phyloP scores from a whole-genome alignment of 2,888 invertebrate species.

The Cremastinae sp. region DNA sequence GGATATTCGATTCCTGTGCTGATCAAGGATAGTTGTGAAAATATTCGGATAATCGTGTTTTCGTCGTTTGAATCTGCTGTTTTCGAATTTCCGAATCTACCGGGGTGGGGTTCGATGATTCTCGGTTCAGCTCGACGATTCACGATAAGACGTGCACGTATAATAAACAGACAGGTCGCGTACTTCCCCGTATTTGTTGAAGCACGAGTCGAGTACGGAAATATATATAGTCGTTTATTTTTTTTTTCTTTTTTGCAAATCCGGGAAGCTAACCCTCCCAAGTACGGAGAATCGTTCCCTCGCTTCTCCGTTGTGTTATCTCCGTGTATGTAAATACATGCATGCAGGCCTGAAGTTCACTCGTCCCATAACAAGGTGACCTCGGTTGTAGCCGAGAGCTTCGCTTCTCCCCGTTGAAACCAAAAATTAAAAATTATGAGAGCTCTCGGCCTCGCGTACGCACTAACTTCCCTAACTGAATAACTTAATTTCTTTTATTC shows the following conservation, averaged over 20 bases:
- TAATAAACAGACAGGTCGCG: background rate
- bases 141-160: constrained; percentile 24
- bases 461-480: no score
- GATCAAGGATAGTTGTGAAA: no score
- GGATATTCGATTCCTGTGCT: no score
- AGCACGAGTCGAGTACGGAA: background rate
- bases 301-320: background rate
- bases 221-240: constrained; percentile 20
- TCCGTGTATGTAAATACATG: constrained; percentile 8
- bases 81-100: constrained; percentile 2
- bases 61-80: background rate
- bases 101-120: constrained; percentile 47
- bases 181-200: no score
- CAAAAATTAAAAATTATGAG: background rate
- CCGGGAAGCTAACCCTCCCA: constrained; percentile 2
- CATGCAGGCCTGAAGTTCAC: constrained; percentile 38
- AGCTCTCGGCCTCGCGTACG: background rate
- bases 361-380: constrained; percentile 37
- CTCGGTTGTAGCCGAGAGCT: constrained; percentile 14
- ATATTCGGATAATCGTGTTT: background rate
- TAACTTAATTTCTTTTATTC: no score
- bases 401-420: constrained; percentile 21
- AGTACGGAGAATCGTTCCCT: no score
- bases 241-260: constrained; percentile 21
- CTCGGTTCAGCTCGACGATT: constrained; percentile 24